A percentile compares a stretch with the other conserved stretches of the same genome.
phyloP scores from a whole-genome alignment of 1,140 invertebrate genomes.

The Prorops nasuta region DNA sequence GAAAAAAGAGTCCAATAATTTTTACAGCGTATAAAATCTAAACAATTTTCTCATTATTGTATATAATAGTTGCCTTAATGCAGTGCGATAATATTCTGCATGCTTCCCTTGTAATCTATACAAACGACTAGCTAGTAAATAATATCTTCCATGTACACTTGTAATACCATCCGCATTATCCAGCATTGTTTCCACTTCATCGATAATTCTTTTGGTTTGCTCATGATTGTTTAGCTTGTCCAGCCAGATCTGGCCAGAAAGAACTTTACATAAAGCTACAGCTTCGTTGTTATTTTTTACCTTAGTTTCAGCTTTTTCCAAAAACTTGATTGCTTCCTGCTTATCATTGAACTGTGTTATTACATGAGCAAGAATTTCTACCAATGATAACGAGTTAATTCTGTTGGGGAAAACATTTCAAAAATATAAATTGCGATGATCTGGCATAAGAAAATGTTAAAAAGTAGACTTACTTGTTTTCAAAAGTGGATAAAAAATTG shows the following conservation, averaged over 20 bases:
- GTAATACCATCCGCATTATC: slow-evolving; percentile 90
- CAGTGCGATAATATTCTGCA: slow-evolving; percentile 91
- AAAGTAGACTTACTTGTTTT: slow-evolving; percentile 80
- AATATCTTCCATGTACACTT: slow-evolving; percentile 91
- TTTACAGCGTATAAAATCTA: background rate
- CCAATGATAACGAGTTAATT: slow-evolving; percentile 88
- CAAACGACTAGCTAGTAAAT: slow-evolving; percentile 90
- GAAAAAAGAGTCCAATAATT: too few relatives aligned
- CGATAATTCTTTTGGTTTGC: slow-evolving; percentile 84
- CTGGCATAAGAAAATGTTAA: slow-evolving; percentile 18
- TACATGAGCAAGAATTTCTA: slow-evolving; percentile 82
- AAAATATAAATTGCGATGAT: too few relatives aligned
- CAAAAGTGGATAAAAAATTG: slow-evolving; percentile 90
- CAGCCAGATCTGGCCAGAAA: slow-evolving; percentile 83
- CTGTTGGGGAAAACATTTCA: slow-evolving; percentile 61
- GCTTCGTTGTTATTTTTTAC: slow-evolving; percentile 88
- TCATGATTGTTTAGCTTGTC: slow-evolving; percentile 80
- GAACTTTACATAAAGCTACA: slow-evolving; percentile 77
- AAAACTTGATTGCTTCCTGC: slow-evolving; percentile 79
- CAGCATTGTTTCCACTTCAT: slow-evolving; percentile 82
- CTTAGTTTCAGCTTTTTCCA: slow-evolving; percentile 84
- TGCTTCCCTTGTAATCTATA: slow-evolving; percentile 79
- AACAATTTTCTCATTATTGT: background rate
- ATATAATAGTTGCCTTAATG: slow-evolving; percentile 65
- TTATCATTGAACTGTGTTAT: slow-evolving; percentile 79